These are phyloP conservation scores for Pteropus alecto DNA, from an alignment of 2,113 vertebrate genomes.

Conservation along the genomic window DNA sequence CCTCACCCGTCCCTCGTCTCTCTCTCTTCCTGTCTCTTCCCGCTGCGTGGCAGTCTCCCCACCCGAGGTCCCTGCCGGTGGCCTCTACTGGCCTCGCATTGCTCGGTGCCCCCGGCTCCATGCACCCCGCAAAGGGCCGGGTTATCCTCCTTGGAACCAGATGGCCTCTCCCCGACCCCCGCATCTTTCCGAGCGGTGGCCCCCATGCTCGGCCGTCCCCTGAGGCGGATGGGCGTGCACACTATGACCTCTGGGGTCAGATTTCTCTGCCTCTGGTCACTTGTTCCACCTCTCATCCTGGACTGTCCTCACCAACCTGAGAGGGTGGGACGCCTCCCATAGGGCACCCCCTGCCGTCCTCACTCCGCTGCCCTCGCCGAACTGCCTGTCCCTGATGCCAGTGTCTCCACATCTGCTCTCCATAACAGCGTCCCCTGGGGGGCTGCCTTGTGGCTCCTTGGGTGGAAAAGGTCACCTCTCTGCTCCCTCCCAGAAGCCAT, in stretches of 20 bases:
- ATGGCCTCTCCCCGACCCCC: fast-evolving
- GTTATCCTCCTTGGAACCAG: fast-evolving
- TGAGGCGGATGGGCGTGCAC: fast-evolving
- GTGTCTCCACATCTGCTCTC: fast-evolving
- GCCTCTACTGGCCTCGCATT: fast-evolving
- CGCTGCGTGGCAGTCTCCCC: neutral
- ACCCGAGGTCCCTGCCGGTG: neutral
- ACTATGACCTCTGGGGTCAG: fast-evolving
- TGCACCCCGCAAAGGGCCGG: neutral
- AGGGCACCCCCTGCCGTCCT: neutral
- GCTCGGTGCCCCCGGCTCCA: fast-evolving
- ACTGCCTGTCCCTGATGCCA: fast-evolving
- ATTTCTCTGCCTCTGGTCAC: fast-evolving
- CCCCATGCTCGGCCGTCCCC: fast-evolving
- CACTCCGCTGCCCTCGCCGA: no score
- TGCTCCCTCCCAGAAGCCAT: neutral
- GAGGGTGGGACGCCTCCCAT: neutral
- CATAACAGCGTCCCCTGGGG: fast-evolving
- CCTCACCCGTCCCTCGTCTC: fast-evolving
- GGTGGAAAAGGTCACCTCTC: neutral
- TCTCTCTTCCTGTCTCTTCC: neutral
- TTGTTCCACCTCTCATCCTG: neutral
- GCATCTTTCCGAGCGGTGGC: neutral
- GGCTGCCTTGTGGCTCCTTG: fast-evolving
- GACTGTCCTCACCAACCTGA: fast-evolving